These are phyloP conservation scores for Saguinus oedipus DNA, from an alignment of 2,797 vertebrate species.

Conservation along the genomic window DNA sequence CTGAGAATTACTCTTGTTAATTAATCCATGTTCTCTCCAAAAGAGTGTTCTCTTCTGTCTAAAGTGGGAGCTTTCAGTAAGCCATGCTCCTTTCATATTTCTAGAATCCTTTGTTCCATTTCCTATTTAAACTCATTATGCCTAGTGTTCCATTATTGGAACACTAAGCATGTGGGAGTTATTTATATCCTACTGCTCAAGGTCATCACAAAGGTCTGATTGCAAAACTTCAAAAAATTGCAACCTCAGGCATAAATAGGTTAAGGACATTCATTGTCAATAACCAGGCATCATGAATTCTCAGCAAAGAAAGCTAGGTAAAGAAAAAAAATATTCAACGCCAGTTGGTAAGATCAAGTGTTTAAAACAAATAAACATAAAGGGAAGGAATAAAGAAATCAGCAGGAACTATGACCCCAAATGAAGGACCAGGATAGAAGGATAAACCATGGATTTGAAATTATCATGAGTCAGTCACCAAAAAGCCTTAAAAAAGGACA, in stretches of 20 bases:
- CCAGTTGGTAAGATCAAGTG: background rate
- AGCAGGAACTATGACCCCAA: background rate
- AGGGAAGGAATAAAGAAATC: background rate
- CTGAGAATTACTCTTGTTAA: background rate
- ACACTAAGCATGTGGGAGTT: background rate
- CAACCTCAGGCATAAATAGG: background rate
- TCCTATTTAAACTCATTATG: background rate
- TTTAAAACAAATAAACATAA: background rate
- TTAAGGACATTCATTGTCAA: background rate
- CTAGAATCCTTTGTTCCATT: background rate
- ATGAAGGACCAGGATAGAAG: background rate
- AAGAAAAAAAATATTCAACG: background rate
- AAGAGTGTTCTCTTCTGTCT: background rate
- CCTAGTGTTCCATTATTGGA: background rate
- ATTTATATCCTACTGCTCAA: background rate
- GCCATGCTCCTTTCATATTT: background rate
- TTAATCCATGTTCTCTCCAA: background rate
- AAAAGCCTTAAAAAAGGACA: background rate
- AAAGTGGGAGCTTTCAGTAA: background rate
- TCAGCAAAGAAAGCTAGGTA: background rate
- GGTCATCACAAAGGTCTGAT: background rate
- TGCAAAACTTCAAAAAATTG: background rate
- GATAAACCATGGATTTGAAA: background rate
- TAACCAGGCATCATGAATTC: background rate
- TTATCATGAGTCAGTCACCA: background rate